These are phyloP conservation scores for Polyommatus icarus DNA, from an alignment of 2,888 invertebrate genomes.

Conservation along the genomic window DNA sequence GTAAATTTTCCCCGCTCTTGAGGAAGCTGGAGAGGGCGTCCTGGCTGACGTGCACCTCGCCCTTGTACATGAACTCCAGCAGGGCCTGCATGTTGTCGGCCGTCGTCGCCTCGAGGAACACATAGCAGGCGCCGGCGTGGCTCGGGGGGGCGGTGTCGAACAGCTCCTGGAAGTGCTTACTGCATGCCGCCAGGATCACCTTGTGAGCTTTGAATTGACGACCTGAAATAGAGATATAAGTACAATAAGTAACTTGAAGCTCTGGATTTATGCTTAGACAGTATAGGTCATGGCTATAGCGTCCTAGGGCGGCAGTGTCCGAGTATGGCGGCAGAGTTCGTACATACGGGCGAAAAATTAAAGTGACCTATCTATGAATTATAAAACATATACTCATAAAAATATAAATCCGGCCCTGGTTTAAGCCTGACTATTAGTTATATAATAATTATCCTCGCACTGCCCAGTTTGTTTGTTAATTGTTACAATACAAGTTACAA, in stretches of 20 bases:
- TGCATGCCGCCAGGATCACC: conserved; percentile 94
- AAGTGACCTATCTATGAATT: no score
- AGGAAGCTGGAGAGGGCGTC: conserved; percentile 94
- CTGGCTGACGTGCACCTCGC: conserved; percentile 95
- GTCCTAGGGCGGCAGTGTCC: no score
- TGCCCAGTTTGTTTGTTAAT: no score
- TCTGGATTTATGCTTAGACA: no score
- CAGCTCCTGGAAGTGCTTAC: conserved; percentile 94
- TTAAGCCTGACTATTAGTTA: no score
- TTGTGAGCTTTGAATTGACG: conserved; percentile 95
- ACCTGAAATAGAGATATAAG: conserved; percentile 75
- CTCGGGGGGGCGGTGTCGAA: conserved; percentile 92
- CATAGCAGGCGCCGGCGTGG: conserved; percentile 89
- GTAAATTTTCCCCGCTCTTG: conserved; percentile 94
- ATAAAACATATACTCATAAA: no score
- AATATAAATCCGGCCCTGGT: no score
- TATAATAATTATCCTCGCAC: no score
- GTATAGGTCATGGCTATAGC: no score
- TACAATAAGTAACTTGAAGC: neutral
- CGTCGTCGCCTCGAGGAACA: conserved; percentile 93
- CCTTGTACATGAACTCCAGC: conserved; percentile 96
- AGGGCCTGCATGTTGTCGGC: conserved; percentile 95
- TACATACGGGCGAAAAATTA: no score
- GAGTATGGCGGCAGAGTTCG: no score
- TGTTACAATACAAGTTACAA: no score